phyloP scores from a whole-genome alignment of 1,140 invertebrate species.

The Hydropsyche tenuis region DNA sequence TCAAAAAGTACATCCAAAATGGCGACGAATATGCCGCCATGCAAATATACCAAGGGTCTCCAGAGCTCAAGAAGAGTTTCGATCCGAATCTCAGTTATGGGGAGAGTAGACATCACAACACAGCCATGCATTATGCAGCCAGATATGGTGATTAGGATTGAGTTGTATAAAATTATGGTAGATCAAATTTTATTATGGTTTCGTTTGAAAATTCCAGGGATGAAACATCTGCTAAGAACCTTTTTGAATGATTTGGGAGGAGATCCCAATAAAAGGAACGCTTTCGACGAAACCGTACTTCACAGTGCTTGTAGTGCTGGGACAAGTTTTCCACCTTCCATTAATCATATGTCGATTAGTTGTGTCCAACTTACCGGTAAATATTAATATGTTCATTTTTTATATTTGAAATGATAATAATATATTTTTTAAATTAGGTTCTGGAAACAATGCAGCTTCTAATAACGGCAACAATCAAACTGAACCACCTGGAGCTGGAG shows the following conservation, averaged over 20 bases:
- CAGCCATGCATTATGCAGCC: slow-evolving; percentile 72
- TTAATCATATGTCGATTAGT: slow-evolving; percentile 52
- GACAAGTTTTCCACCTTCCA: slow-evolving; percentile 25
- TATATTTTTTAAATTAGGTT: neutral
- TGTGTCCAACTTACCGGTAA: slow-evolving; percentile 60
- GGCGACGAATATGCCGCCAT: slow-evolving; percentile 76
- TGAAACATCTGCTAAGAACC: slow-evolving; percentile 68
- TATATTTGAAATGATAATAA: neutral
- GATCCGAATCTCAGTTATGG: slow-evolving; percentile 76
- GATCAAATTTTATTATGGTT: neutral
- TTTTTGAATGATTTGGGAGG: slow-evolving; percentile 72
- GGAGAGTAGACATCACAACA: slow-evolving; percentile 72
- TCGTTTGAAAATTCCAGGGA: slow-evolving; percentile 50
- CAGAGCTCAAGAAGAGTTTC: slow-evolving; percentile 69
- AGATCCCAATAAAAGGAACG: slow-evolving; percentile 75
- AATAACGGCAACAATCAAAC: neutral
- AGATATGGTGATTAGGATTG: slow-evolving; percentile 68
- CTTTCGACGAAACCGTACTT: slow-evolving; percentile 68
- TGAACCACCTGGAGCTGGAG: slow-evolving; percentile 3
- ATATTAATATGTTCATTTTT: neutral
- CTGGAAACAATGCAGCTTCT: neutral
- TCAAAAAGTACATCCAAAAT: slow-evolving; percentile 75
- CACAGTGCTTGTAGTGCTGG: slow-evolving; percentile 65
- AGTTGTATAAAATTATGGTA: neutral
- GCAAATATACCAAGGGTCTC: slow-evolving; percentile 67